Conservation (phyloP, 2,888 invertebrate species). For the Parnassius orleans region DNA sequence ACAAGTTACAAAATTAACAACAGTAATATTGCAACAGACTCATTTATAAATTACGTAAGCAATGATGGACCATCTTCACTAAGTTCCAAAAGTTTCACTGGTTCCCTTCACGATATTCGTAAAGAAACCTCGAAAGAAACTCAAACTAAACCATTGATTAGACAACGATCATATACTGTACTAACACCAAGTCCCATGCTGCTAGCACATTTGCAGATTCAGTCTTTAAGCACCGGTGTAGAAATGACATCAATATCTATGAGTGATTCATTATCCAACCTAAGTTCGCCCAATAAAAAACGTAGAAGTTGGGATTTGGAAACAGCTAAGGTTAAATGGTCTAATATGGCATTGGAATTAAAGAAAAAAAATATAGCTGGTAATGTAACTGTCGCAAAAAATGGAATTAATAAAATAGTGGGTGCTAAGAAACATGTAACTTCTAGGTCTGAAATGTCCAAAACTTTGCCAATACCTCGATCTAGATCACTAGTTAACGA, state of each 20-base stretch:
- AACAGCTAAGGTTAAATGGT: slow-evolving; percentile 75
- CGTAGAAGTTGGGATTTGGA: slow-evolving; percentile 73
- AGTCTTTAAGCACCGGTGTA: slow-evolving; percentile 67
- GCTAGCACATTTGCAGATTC: slow-evolving; percentile 82
- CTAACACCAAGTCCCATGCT: slow-evolving; percentile 89
- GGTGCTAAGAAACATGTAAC: slow-evolving; percentile 21
- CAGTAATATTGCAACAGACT: slow-evolving; percentile 39
- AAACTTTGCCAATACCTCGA: slow-evolving; percentile 34
- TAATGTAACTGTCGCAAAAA: slow-evolving; percentile 13
- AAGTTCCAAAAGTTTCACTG: slow-evolving; percentile 66
- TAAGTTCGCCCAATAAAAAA: slow-evolving; percentile 56
- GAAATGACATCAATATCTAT: slow-evolving; percentile 74
- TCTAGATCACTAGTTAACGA: slow-evolving; percentile 43
- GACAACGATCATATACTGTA: slow-evolving; percentile 90
- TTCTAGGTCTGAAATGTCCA: slow-evolving; percentile 36
- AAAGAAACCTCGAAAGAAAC: slow-evolving; percentile 52
- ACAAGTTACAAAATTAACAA: slow-evolving; percentile 42
- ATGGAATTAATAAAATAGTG: slow-evolving; percentile 23
- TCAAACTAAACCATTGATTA: slow-evolving; percentile 65
- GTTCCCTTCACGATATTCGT: slow-evolving; percentile 70
- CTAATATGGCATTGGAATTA: slow-evolving; percentile 70
- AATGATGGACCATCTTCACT: slow-evolving; percentile 57
- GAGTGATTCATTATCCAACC: slow-evolving; percentile 70
- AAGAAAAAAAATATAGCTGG: slow-evolving; percentile 41
- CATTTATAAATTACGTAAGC: slow-evolving; percentile 40